Conservation (phyloP, 2,797 vertebrate genomes). For the Malacoraja senta region DNA sequence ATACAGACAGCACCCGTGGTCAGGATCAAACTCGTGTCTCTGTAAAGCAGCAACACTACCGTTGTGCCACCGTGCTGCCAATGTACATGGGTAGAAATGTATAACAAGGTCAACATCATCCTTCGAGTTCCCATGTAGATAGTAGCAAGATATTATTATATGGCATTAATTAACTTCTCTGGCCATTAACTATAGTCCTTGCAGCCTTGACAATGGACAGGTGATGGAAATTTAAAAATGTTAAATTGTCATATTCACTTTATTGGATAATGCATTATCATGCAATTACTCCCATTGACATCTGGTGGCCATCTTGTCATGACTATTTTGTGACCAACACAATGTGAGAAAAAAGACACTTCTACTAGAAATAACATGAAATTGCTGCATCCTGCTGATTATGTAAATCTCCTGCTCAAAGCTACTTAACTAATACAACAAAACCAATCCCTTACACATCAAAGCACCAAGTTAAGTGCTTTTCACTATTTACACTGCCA, state of each 20-base stretch:
- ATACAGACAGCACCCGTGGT: no score
- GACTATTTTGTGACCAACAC: slow-evolving; percentile 26
- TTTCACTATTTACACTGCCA: slow-evolving; percentile 22
- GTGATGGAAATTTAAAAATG: slow-evolving; percentile 23
- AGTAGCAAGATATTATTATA: not conserved
- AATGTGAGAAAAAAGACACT: not conserved
- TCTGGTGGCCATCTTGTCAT: slow-evolving; percentile 28
- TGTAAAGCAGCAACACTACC: no score
- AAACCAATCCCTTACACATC: slow-evolving; percentile 37
- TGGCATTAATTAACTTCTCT: not conserved
- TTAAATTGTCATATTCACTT: not conserved
- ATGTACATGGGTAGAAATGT: not conserved
- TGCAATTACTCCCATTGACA: slow-evolving; percentile 19
- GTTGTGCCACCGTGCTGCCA: no score
- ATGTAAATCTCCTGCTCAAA: slow-evolving; percentile 36
- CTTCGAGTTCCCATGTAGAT: not conserved
- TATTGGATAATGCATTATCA: slow-evolving; percentile 7
- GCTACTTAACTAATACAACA: slow-evolving; percentile 37
- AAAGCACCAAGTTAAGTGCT: slow-evolving; percentile 36
- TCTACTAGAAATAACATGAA: slow-evolving; percentile 24
- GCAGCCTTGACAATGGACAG: not conserved
- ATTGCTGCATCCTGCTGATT: slow-evolving; percentile 34
- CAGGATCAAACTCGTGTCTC: no score
- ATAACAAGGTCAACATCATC: not conserved
- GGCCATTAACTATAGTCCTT: not conserved